Conservation (phyloP, 2,113 vertebrate genomes). For the Calyptomena viridis region DNA sequence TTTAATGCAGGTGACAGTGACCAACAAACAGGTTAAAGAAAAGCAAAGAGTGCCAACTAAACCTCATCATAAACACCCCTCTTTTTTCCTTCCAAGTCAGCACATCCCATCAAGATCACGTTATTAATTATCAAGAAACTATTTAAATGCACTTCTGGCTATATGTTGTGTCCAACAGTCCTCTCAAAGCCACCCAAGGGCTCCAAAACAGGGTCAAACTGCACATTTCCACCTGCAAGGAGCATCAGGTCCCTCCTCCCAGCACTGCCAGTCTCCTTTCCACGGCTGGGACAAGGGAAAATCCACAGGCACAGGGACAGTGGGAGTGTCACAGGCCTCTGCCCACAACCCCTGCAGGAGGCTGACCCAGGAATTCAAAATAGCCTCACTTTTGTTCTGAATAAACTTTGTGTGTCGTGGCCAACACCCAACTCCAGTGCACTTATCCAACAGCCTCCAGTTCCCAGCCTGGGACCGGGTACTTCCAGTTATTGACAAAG, state of each 20-base stretch:
- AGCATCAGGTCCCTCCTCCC: fast-evolving
- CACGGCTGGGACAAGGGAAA: background rate
- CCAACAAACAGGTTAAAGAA: background rate
- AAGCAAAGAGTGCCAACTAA: background rate
- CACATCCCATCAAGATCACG: background rate
- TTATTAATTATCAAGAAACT: background rate
- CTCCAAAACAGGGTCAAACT: too few relatives aligned
- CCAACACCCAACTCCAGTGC: background rate
- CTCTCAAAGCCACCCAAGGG: background rate
- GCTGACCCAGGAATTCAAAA: background rate
- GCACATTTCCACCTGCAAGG: background rate
- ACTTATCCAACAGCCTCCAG: background rate
- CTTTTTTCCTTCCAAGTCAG: background rate
- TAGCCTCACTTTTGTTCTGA: background rate
- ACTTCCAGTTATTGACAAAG: background rate
- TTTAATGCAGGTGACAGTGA: background rate
- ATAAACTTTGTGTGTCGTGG: background rate
- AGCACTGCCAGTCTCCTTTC: background rate
- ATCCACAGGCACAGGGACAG: background rate
- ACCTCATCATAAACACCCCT: background rate
- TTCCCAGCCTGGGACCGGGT: background rate
- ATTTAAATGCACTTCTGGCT: background rate
- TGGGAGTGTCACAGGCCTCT: background rate
- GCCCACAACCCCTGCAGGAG: background rate
- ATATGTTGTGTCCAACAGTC: fast-evolving